phyloP scores from a whole-genome alignment of 2,888 invertebrate genomes.

The Eupithecia abbreviata region DNA sequence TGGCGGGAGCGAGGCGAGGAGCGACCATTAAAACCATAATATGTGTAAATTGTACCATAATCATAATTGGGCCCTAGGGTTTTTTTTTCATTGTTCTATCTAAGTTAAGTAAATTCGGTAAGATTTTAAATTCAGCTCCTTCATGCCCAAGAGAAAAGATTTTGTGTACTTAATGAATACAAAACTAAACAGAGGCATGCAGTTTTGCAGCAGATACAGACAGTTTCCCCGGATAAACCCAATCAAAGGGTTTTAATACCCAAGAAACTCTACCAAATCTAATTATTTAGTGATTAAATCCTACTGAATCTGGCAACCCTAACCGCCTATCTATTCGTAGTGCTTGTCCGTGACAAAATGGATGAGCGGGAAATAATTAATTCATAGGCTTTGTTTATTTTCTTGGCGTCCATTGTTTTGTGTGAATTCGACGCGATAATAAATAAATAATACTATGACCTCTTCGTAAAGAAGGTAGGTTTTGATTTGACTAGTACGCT shows the following conservation, averaged over 20 bases:
- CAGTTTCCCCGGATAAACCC: not conserved
- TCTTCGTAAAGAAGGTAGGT: not conserved
- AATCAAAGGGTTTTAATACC: not conserved
- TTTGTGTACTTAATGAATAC: not conserved
- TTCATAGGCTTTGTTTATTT: conserved; percentile 50
- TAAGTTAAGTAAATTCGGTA: not conserved
- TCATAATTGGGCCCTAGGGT: too few relatives aligned
- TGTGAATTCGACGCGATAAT: conserved; percentile 14
- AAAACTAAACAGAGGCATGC: not conserved
- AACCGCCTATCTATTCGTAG: conserved; percentile 44
- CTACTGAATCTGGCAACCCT: conserved; percentile 38
- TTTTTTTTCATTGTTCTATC: too few relatives aligned
- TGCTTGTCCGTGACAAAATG: conserved; percentile 54
- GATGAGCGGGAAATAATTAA: conserved; percentile 52
- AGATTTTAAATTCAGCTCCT: not conserved
- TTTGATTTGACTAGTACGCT: not conserved
- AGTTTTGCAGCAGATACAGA: not conserved
- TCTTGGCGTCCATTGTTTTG: conserved; percentile 41
- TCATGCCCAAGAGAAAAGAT: not conserved
- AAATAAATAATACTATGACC: not conserved
- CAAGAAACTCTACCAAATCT: not conserved
- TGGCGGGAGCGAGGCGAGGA: too few relatives aligned
- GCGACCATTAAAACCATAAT: not conserved
- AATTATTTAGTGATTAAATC: conserved; percentile 2
- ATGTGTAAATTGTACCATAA: not conserved